A percentile compares a stretch with the other conserved stretches of the same genome.
phyloP scores from a whole-genome alignment of 2,113 vertebrate species.

The Symphodus melops region DNA sequence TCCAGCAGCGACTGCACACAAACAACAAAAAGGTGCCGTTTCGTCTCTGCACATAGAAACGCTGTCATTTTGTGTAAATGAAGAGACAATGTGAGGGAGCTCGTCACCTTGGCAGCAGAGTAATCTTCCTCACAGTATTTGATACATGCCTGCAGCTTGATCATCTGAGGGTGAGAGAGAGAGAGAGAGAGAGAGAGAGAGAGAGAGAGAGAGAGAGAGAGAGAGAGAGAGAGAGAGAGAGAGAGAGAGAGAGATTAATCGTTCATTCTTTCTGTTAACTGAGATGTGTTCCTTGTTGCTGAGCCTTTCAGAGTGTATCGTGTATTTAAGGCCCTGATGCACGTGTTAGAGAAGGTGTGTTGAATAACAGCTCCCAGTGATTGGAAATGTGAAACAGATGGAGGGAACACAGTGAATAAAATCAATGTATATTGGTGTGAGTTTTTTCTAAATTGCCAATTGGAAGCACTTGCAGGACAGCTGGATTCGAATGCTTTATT shows the following conservation, averaged over 20 bases:
- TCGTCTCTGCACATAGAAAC: neutral
- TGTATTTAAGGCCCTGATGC: conserved; percentile 17
- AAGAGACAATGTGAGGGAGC: neutral
- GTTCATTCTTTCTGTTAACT: neutral
- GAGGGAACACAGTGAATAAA: conserved; percentile 15
- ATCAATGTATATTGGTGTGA: neutral
- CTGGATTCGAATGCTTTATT: neutral
- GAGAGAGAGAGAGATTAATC: too few species aligned
- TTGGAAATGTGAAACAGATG: conserved; percentile 31
- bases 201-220: too few species aligned
- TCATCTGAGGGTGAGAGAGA: conserved; percentile 75
- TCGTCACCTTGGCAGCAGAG: conserved; percentile 85
- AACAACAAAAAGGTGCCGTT: neutral
- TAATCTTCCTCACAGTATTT: conserved; percentile 94
- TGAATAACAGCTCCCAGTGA: conserved; percentile 23
- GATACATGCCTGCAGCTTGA: conserved; percentile 90
- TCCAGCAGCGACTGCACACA: conserved; percentile 87
- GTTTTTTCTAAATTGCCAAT: conserved; percentile 1
- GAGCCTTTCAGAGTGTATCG: neutral
- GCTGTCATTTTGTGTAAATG: neutral
- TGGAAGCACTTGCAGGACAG: neutral
- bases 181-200: too few species aligned
- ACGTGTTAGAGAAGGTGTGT: conserved; percentile 10
- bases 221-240: too few species aligned
- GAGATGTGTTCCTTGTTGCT: neutral